Percentiles rank a stretch among this genome's conserved stretches.
Evolutionary conservation across 2,888 invertebrate species (phyloP).

Genomic region (Himalopsyche tibetana): DNA sequence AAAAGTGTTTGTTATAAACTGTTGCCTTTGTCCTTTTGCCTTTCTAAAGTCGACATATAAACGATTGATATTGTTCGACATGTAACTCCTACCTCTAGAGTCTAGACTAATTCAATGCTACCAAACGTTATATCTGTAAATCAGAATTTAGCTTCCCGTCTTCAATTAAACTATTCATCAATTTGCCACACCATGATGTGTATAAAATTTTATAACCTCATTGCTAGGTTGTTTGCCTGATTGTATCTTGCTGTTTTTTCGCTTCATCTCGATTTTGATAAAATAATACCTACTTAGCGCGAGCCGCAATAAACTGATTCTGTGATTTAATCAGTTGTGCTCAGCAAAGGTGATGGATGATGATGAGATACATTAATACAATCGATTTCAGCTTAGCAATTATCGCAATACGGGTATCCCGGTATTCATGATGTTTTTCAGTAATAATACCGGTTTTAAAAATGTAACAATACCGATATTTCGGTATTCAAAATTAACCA

Average conservation of each 20-base stretch:
- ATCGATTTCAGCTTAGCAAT: neutral
- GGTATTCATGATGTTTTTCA: no score
- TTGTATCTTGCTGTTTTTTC: neutral
- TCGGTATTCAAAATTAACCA: no score
- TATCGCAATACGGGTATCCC: neutral
- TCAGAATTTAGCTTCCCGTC: no score
- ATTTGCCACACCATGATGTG: neutral
- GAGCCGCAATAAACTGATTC: neutral
- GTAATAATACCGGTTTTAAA: no score
- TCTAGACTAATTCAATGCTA: no score
- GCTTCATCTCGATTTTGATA: neutral
- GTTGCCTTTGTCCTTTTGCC: no score
- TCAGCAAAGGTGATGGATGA: neutral
- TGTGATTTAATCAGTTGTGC: neutral
- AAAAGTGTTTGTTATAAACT: no score
- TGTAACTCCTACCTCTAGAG: no score
- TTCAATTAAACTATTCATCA: constrained; percentile 1
- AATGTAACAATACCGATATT: no score
- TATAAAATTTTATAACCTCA: constrained; percentile 2
- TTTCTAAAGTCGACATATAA: no score
- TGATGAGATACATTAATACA: neutral
- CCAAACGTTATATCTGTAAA: no score
- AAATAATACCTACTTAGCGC: neutral
- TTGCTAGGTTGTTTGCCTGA: neutral
- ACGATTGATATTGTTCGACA: no score